A percentile compares a stretch with the other conserved stretches of the same genome.
phyloP scores from a whole-genome alignment of 1,140 invertebrate genomes.

The Arion vulgaris region DNA sequence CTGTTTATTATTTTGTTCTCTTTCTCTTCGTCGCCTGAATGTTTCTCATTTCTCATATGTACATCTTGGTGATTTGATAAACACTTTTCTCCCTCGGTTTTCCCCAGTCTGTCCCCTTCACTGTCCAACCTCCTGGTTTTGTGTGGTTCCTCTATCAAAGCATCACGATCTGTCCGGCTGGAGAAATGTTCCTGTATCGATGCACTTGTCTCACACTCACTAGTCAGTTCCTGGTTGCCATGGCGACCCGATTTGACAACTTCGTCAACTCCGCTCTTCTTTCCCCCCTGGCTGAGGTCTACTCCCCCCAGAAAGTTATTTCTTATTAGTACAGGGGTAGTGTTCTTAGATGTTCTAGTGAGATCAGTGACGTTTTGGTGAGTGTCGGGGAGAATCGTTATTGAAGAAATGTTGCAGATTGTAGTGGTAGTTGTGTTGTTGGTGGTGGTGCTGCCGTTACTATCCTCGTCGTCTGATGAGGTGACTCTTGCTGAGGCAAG shows the following conservation, averaged over 20 bases:
- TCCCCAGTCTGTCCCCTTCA: not conserved
- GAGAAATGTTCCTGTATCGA: not conserved
- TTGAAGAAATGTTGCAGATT: not conserved
- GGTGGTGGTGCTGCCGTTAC: not conserved
- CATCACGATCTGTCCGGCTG: not conserved
- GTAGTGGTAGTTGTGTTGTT: slow-evolving; percentile 1
- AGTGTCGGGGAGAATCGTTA: not conserved
- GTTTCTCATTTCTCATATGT: not conserved
- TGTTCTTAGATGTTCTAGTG: not conserved
- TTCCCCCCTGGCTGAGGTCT: not conserved
- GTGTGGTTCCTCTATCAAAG: not conserved
- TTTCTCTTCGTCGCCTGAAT: not conserved
- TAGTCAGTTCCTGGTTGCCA: not conserved
- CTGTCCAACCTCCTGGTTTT: not conserved
- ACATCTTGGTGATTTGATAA: not conserved
- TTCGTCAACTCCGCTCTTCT: not conserved
- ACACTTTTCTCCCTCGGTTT: not conserved
- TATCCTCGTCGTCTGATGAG: slow-evolving; percentile 30
- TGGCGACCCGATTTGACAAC: slow-evolving; percentile 20
- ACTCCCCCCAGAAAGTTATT: not conserved
- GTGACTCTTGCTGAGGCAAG: slow-evolving; percentile 25
- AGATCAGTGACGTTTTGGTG: not conserved
- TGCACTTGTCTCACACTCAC: not conserved
- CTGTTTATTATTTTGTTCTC: not conserved
- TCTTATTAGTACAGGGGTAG: not conserved